These are phyloP conservation scores for Diglossa cyanea DNA, from an alignment of 2,797 vertebrate species.

Conservation along the genomic window DNA sequence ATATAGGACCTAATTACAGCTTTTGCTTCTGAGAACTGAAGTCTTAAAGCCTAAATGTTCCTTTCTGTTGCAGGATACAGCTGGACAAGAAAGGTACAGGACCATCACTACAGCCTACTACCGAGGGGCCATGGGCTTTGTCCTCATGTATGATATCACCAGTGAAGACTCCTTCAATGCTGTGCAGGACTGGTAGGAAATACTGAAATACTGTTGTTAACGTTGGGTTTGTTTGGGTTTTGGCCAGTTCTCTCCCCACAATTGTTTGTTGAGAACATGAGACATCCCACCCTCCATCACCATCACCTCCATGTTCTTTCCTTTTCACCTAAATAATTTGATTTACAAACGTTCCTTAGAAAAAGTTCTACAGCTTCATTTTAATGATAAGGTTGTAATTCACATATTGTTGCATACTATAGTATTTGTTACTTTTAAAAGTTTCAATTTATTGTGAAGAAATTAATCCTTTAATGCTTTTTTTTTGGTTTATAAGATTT, in stretches of 20 bases:
- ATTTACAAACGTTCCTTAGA: not conserved
- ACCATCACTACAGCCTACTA: slow-evolving; percentile 97
- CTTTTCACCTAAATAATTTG: not conserved
- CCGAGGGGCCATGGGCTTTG: slow-evolving; percentile 94
- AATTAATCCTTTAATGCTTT: not conserved
- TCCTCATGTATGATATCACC: slow-evolving; percentile 95
- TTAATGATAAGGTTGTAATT: not conserved
- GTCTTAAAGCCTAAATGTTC: slow-evolving; percentile 1
- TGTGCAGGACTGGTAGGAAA: slow-evolving; percentile 88
- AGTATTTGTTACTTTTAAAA: not conserved
- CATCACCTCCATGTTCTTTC: not conserved
- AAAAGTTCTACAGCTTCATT: not conserved
- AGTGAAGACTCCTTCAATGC: slow-evolving; percentile 94
- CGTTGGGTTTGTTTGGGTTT: not conserved
- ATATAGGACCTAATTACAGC: not conserved
- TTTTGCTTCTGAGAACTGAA: not conserved
- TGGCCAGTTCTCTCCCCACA: not conserved
- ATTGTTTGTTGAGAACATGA: not conserved
- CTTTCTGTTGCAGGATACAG: slow-evolving; percentile 84
- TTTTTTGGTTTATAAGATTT: not conserved
- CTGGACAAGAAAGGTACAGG: slow-evolving; percentile 93
- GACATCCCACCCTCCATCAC: not conserved
- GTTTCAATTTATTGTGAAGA: not conserved
- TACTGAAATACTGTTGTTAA: not conserved
- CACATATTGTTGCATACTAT: not conserved